Conservation (phyloP, 2,113 vertebrate species). For the Cyanoderma ruficeps region DNA sequence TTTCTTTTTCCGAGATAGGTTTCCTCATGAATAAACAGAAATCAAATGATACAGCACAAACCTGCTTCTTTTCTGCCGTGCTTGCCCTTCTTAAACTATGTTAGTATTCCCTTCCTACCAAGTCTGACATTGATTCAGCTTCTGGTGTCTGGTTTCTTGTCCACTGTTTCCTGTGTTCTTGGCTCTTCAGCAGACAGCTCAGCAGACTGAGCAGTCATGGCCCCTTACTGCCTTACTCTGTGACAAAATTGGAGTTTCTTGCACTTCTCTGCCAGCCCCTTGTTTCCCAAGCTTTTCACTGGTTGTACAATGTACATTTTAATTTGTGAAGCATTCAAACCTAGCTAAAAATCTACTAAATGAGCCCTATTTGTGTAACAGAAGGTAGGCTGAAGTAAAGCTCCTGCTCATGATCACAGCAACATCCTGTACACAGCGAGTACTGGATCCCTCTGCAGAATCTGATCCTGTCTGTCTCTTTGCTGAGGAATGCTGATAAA, state of each 20-base stretch:
- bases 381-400: background rate
- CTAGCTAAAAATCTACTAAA: background rate
- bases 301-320: background rate
- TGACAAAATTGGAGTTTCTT: background rate
- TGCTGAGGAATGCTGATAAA: background rate
- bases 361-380: background rate
- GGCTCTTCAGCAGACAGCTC: background rate
- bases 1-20: background rate
- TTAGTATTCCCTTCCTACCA: background rate
- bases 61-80: background rate
- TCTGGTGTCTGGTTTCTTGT: constrained; percentile 5
- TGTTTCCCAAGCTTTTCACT: background rate
- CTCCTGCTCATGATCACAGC: background rate
- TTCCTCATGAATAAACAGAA: background rate
- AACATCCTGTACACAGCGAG: fast-evolving
- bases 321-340: background rate
- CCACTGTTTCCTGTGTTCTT: background rate
- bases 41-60: background rate
- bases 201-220: background rate
- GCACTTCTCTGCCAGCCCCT: background rate
- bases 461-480: background rate
- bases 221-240: background rate
- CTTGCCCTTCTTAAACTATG: background rate
- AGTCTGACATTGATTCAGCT: background rate
- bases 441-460: background rate